These are phyloP conservation scores for Pedicia rivosa DNA, from an alignment of 2,888 invertebrate species.

Conservation along the genomic window DNA sequence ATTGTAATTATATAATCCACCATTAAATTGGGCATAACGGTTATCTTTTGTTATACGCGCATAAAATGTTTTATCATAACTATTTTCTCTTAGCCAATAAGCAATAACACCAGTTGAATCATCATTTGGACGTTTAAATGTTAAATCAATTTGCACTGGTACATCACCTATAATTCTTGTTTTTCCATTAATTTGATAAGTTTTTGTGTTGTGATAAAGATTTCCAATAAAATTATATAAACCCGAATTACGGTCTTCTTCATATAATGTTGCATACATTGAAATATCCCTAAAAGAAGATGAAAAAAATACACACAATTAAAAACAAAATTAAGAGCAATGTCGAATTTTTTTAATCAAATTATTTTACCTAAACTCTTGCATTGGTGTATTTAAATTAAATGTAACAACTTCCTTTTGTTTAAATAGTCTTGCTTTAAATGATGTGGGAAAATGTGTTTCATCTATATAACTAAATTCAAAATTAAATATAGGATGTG, in stretches of 20 bases:
- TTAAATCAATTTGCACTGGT: conserved; percentile 23
- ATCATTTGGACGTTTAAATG: conserved; percentile 30
- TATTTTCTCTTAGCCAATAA: conserved; percentile 20
- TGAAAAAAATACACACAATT: no score
- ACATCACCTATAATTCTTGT: conserved; percentile 26
- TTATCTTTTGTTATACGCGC: conserved; percentile 28
- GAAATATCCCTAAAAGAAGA: conserved; percentile 23
- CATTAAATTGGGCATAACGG: conserved; percentile 30
- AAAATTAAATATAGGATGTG: conserved; percentile 20
- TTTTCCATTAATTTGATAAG: conserved; percentile 29
- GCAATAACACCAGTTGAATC: conserved; percentile 27
- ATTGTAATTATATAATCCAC: conserved; percentile 25
- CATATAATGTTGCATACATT: conserved; percentile 23
- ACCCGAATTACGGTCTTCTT: conserved; percentile 13
- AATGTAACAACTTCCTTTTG: conserved; percentile 24
- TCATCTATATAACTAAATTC: conserved; percentile 20
- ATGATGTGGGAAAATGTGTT: no score
- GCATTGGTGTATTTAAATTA: conserved; percentile 26
- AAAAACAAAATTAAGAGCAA: no score
- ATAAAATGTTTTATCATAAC: conserved; percentile 21
- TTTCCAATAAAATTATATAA: conserved; percentile 28
- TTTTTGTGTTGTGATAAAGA: conserved; percentile 29
- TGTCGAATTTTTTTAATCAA: no score
- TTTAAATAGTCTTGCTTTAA: conserved; percentile 22
- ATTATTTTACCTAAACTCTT: no score